phyloP scores from a whole-genome alignment of 2,888 invertebrate species.

The Sclerodermus sp. region DNA sequence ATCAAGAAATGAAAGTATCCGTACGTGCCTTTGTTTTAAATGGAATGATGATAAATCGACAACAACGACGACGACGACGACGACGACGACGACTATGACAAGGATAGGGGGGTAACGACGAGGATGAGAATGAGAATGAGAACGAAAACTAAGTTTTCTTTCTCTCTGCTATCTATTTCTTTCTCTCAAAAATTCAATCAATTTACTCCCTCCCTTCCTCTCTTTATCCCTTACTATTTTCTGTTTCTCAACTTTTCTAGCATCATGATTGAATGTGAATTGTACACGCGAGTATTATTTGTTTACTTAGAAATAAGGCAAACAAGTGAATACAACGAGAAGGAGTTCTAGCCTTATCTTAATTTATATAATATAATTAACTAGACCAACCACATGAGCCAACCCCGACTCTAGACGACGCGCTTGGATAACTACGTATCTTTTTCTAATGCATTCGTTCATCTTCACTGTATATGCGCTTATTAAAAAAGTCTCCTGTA shows the following conservation, averaged over 20 bases:
- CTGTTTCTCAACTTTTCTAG: conserved; percentile 4
- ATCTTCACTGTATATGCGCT: conserved; percentile 30
- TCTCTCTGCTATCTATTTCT: not conserved
- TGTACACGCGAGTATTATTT: too few species aligned
- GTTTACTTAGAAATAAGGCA: too few species aligned
- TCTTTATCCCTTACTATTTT: not conserved
- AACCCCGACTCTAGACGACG: conserved; percentile 34
- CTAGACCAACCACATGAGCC: conserved; percentile 42
- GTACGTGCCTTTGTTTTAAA: too few species aligned
- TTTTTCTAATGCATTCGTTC: conserved; percentile 22
- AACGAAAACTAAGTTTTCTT: too few species aligned
- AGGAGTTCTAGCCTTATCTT: conserved; percentile 43
- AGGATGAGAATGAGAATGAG: not conserved
- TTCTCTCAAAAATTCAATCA: conserved; percentile 6
- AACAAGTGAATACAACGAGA: conserved; percentile 26
- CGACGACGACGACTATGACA: not conserved
- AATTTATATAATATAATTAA: conserved; percentile 45
- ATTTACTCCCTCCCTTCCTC: not conserved
- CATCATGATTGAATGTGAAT: too few species aligned
- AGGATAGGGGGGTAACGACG: not conserved
- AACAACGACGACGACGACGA: not conserved
- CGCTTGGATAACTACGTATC: conserved; percentile 29
- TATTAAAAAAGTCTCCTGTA: conserved; percentile 29
- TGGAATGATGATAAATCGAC: not conserved
- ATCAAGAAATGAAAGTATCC: too few species aligned